Conservation (phyloP, 2,113 vertebrate genomes). For the Scolopax mira region DNA sequence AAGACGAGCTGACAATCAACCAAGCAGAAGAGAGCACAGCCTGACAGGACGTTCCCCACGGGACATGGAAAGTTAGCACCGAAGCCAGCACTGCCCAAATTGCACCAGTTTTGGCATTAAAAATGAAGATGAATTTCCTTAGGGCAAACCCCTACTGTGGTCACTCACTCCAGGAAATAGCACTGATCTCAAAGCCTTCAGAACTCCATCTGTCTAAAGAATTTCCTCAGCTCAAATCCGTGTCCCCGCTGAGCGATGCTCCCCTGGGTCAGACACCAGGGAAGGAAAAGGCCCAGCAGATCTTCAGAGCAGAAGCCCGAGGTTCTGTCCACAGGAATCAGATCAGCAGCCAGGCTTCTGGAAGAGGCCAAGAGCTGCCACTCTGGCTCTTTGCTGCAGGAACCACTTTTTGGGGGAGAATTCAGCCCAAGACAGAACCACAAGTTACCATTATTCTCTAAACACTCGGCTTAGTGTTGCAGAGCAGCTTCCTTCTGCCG, state of each 20-base stretch:
- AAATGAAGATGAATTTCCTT: background rate
- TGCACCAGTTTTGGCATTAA: background rate
- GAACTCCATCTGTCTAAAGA: background rate
- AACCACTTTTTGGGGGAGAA: background rate
- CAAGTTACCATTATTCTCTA: background rate
- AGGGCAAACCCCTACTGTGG: background rate
- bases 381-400: background rate
- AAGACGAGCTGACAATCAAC: background rate
- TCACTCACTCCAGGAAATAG: background rate
- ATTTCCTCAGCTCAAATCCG: background rate
- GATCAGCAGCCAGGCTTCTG: background rate
- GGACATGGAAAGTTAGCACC: background rate
- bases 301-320: background rate
- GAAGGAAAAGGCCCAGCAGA: background rate
- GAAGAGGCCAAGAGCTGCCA: background rate
- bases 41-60: background rate
- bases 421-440: background rate
- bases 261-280: background rate
- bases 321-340: background rate
- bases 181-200: background rate
- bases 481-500: background rate
- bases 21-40: background rate
- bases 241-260: rapidly evolving
- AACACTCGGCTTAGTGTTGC: rapidly evolving
- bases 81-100: background rate